phyloP scores from a whole-genome alignment of 2,888 invertebrate species.

The Steromphala cineraria region DNA sequence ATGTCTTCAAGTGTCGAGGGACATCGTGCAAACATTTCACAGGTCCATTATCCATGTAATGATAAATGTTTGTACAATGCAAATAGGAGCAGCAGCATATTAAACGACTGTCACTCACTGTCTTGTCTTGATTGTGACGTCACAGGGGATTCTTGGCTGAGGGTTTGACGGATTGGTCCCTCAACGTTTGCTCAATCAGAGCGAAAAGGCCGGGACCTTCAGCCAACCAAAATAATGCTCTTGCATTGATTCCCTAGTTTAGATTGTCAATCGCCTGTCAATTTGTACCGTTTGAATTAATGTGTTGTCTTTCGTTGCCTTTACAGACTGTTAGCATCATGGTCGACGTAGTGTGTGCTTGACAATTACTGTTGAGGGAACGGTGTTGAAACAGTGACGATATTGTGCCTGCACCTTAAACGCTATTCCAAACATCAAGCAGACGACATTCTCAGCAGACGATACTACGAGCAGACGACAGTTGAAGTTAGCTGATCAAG shows the following conservation, averaged over 20 bases:
- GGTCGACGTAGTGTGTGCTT: background rate
- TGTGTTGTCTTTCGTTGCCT: constrained; percentile 1
- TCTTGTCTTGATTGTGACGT: too few relatives aligned
- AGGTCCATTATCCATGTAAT: too few relatives aligned
- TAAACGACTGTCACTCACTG: too few relatives aligned
- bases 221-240: background rate
- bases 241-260: background rate
- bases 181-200: too few relatives aligned
- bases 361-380: background rate
- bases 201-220: too few relatives aligned
- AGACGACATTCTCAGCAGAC: background rate
- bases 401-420: too few relatives aligned
- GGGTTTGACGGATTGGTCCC: too few relatives aligned
- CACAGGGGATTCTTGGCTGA: too few relatives aligned
- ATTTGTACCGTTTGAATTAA: constrained; percentile 2
- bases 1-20: too few relatives aligned
- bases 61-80: too few relatives aligned
- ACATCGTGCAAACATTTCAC: too few relatives aligned
- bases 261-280: background rate
- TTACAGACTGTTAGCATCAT: background rate
- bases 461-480: background rate
- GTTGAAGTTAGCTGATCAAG: background rate
- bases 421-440: background rate
- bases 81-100: too few relatives aligned
- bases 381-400: background rate